Percentiles rank a stretch among this genome's conserved stretches.
Evolutionary conservation across 53 echinoderm and acorn worm genomes (phyloP).

Genomic region (Arbacia lixula): DNA sequence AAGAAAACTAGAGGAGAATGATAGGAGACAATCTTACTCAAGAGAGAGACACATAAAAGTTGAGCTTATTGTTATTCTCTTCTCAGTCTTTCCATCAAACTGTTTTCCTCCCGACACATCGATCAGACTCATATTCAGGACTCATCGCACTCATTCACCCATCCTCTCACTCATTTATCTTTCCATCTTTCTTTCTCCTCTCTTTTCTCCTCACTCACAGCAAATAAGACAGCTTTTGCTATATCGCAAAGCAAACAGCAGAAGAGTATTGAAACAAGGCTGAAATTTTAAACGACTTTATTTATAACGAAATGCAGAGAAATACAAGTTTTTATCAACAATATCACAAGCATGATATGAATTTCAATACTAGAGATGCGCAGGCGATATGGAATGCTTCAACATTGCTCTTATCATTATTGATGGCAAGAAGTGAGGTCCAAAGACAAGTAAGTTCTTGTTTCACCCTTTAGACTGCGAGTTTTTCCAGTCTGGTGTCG

Average conservation of each 20-base stretch:
- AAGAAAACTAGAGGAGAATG: background rate
- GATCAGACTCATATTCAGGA: background rate
- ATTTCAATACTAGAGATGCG: too few species aligned
- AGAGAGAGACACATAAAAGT: background rate
- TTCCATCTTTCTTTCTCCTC: background rate
- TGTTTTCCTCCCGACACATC: too few species aligned
- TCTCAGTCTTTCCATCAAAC: background rate
- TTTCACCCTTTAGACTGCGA: background rate
- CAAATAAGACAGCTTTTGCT: background rate
- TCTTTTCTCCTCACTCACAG: background rate
- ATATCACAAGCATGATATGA: too few species aligned
- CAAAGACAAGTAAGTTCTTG: background rate
- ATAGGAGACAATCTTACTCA: background rate
- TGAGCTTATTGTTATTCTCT: too few species aligned
- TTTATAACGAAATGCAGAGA: too few species aligned
- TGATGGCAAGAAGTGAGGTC: too few species aligned
- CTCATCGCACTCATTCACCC: background rate
- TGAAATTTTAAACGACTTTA: too few species aligned
- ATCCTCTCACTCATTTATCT: background rate
- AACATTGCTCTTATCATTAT: too few species aligned
- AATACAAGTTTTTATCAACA: too few species aligned
- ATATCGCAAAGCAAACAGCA: background rate
- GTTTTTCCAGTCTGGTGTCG: background rate
- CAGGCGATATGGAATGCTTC: too few species aligned
- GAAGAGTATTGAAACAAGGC: background rate